A percentile compares a stretch with the other conserved stretches of the same genome.
phyloP scores from a whole-genome alignment of 2,113 vertebrate genomes.

The Macaca nemestrina region DNA sequence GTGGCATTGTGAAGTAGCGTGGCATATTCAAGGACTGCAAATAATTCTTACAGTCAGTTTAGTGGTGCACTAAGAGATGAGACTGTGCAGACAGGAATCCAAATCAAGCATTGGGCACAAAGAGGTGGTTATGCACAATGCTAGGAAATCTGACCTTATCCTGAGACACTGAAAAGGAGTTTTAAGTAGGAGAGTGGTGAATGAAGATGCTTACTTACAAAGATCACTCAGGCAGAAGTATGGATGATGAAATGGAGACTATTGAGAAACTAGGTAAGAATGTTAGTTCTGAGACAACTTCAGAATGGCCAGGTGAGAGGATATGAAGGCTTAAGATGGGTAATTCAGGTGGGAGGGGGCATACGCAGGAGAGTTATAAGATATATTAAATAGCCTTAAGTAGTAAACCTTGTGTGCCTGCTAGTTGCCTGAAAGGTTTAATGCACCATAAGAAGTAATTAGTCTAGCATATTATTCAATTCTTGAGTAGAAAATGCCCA shows the following conservation, averaged over 20 bases:
- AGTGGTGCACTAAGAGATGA: neutral
- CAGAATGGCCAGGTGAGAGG: neutral
- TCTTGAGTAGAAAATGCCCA: slow-evolving; percentile 17
- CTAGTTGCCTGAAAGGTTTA: slow-evolving; percentile 2
- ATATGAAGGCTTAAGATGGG: neutral
- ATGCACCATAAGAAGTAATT: neutral
- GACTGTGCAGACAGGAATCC: neutral
- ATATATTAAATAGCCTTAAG: neutral
- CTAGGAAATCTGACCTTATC: neutral
- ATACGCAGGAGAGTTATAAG: neutral
- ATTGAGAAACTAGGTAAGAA: neutral
- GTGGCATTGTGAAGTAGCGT: neutral
- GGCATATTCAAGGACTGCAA: neutral
- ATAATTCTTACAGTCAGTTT: neutral
- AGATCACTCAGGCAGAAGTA: neutral
- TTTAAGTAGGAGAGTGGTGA: neutral
- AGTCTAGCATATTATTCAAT: neutral
- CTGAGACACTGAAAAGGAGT: neutral
- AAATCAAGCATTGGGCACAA: too few relatives aligned
- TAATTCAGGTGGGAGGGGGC: neutral
- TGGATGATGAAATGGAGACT: neutral
- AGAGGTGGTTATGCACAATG: neutral
- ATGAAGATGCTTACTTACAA: neutral
- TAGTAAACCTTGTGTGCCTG: neutral
- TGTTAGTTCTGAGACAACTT: neutral